These are phyloP conservation scores for Perizoma affinitatum DNA, from an alignment of 2,888 invertebrate species.

Conservation along the genomic window DNA sequence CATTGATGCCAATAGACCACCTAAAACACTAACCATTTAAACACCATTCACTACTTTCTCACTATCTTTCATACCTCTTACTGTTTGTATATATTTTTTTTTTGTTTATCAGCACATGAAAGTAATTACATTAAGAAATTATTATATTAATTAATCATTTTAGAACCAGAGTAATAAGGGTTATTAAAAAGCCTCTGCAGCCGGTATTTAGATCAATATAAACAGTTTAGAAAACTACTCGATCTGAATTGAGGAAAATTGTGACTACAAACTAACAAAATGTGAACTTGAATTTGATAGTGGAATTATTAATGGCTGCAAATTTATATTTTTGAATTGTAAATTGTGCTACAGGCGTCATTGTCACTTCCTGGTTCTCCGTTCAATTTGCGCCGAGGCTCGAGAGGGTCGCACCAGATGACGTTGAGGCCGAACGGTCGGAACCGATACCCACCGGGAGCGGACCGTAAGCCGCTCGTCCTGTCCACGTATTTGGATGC, in stretches of 20 bases:
- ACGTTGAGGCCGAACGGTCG: constrained; percentile 92
- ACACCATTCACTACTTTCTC: constrained; percentile 53
- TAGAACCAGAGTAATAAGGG: constrained; percentile 45
- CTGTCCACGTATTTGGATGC: constrained; percentile 97
- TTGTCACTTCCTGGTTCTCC: constrained; percentile 98
- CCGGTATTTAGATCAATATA: constrained; percentile 46
- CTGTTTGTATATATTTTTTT: constrained; percentile 52
- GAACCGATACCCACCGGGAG: constrained; percentile 91
- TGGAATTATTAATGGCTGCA: constrained; percentile 20
- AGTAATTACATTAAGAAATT: constrained; percentile 47
- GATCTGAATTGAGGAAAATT: constrained; percentile 80
- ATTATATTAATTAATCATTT: constrained; percentile 43
- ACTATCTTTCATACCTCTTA: constrained; percentile 36
- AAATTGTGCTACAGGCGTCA: constrained; percentile 89
- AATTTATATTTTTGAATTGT: constrained; percentile 43
- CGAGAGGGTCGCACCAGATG: constrained; percentile 96
- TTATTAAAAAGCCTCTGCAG: constrained; percentile 74
- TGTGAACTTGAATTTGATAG: constrained; percentile 25
- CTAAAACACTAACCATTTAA: constrained; percentile 61
- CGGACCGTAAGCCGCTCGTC: constrained; percentile 96
- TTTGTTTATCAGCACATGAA: constrained; percentile 84
- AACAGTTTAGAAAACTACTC: constrained; percentile 41
- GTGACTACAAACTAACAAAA: constrained; percentile 30
- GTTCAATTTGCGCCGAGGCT: constrained; percentile 95
- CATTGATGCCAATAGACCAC: constrained; percentile 65